These are phyloP conservation scores for Mormyrops attenuatus DNA, from an alignment of 2,797 vertebrate genomes.

Conservation along the genomic window DNA sequence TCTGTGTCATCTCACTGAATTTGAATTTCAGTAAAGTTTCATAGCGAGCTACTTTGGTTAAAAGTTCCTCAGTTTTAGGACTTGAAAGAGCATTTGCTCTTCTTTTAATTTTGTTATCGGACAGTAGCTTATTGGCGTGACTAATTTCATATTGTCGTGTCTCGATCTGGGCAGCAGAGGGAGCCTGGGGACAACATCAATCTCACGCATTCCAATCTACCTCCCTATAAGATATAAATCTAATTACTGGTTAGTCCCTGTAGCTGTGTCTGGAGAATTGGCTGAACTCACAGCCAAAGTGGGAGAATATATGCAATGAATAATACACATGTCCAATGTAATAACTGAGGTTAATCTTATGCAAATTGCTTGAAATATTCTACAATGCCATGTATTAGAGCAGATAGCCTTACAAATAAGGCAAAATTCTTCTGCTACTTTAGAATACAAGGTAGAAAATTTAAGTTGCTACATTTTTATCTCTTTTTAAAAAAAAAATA, in stretches of 20 bases:
- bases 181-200: neutral
- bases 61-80: neutral
- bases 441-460: too few relatives aligned
- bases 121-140: neutral
- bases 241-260: neutral
- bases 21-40: neutral
- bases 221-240: neutral
- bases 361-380: neutral
- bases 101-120: neutral
- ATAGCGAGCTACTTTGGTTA: neutral
- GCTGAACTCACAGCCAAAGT: neutral
- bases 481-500: too few relatives aligned
- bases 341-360: neutral
- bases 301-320: neutral
- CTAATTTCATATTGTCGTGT: neutral
- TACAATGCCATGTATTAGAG: too few relatives aligned
- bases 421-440: too few relatives aligned
- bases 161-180: neutral
- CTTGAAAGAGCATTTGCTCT: neutral
- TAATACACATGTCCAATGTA: neutral
- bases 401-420: too few relatives aligned
- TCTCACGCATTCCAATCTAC: neutral
- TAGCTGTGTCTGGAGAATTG: neutral
- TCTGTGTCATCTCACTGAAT: neutral
- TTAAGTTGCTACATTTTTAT: too few relatives aligned